A percentile compares a stretch with the other conserved stretches of the same genome.
phyloP scores from a whole-genome alignment of 2,113 vertebrate genomes.

The Macaca mulatta region DNA sequence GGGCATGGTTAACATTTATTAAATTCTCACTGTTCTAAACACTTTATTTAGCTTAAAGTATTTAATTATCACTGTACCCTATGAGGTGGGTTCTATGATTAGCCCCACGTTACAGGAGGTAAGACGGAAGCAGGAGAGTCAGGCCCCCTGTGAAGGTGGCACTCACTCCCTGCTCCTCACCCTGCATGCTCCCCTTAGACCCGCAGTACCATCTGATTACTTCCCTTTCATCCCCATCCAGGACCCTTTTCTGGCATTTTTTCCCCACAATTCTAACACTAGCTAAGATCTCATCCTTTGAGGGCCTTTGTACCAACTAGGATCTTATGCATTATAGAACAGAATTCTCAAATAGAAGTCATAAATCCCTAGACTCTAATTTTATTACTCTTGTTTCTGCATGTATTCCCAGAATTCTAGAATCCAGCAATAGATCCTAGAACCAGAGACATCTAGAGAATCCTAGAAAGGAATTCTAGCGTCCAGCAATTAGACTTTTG shows the following conservation, averaged over 20 bases:
- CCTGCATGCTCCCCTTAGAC: not conserved
- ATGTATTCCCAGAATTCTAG: not conserved
- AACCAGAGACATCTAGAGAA: not conserved
- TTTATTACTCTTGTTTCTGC: constrained; percentile 19
- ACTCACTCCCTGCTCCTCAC: not conserved
- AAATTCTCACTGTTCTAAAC: not conserved
- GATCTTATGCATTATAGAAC: not conserved
- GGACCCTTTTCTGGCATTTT: not conserved
- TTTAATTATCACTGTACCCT: not conserved
- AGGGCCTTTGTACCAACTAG: not conserved
- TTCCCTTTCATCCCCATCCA: not conserved
- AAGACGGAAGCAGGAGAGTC: not conserved
- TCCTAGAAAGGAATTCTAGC: constrained; percentile 33
- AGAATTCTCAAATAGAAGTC: constrained; percentile 40
- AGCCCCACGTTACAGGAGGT: not conserved
- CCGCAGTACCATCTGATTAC: not conserved
- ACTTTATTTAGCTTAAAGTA: not conserved
- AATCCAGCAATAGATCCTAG: not conserved
- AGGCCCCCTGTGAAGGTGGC: not conserved
- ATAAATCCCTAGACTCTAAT: not conserved
- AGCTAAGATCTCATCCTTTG: not conserved
- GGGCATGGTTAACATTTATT: not conserved
- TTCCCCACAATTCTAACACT: not conserved
- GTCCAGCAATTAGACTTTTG: not conserved
- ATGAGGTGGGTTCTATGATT: not conserved